Evolutionary conservation across 2,113 vertebrate species (phyloP).

Genomic region (Phrynosoma blainvillii): DNA sequence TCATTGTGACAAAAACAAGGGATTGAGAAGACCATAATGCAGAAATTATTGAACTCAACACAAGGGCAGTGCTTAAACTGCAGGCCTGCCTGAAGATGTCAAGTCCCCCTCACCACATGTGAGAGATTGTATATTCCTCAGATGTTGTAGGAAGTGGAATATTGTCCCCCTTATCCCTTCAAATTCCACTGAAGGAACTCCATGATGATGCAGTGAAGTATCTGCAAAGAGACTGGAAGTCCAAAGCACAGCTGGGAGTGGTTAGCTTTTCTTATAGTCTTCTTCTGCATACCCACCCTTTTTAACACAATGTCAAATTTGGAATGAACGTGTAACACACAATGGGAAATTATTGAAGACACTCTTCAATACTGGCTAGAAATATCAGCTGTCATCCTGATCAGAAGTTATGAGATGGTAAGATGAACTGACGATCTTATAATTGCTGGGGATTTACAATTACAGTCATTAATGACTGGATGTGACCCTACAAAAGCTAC

Average conservation of each 20-base stretch:
- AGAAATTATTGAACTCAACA: slow-evolving; percentile 17
- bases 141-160: not conserved
- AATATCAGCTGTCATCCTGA: too few relatives aligned
- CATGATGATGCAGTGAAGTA: not conserved
- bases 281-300: not conserved
- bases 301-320: not conserved
- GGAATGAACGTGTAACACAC: not conserved
- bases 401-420: too few relatives aligned
- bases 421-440: not conserved
- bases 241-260: not conserved
- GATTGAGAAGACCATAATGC: not conserved
- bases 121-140: not conserved
- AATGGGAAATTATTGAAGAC: not conserved
- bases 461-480: too few relatives aligned
- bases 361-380: not conserved
- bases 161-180: not conserved
- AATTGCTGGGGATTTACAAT: too few relatives aligned
- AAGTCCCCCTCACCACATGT: not conserved
- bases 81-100: not conserved
- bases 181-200: not conserved
- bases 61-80: not conserved
- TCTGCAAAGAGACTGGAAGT: not conserved
- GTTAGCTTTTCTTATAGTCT: not conserved
- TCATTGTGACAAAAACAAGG: slow-evolving; percentile 22
- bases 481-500: too few relatives aligned